A percentile compares a stretch with the other conserved stretches of the same genome.
These are phyloP conservation scores for Nasonia oneida DNA, from an alignment of 2,888 invertebrate genomes.

Conservation along the genomic window DNA sequence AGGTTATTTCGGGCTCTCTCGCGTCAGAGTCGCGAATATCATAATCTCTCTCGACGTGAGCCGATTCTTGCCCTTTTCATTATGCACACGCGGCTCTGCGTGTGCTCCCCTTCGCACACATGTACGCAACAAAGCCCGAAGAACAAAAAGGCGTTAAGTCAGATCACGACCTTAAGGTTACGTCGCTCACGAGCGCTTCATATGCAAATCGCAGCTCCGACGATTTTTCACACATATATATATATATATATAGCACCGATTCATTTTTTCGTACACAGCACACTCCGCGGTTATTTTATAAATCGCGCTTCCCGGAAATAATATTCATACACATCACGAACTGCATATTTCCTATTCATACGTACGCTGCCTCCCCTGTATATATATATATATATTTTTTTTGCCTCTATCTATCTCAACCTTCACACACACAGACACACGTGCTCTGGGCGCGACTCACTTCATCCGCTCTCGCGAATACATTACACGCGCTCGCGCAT, in stretches of 20 bases:
- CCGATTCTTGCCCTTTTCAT: conserved; percentile 54
- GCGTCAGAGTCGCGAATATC: no score
- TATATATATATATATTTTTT: not conserved
- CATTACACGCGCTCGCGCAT: not conserved
- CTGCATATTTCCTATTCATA: conserved; percentile 15
- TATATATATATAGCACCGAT: no score
- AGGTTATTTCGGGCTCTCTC: no score
- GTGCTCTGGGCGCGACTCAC: not conserved
- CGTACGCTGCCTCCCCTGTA: not conserved
- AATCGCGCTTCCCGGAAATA: no score
- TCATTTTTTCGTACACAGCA: no score
- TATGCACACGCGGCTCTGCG: conserved; percentile 33
- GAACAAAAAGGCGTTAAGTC: conserved; percentile 77
- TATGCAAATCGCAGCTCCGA: conserved; percentile 72
- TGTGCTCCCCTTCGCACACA: not conserved
- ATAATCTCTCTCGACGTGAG: conserved; percentile 4
- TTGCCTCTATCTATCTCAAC: not conserved
- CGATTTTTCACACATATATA: not conserved
- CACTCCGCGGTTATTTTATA: no score
- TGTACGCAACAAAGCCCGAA: conserved; percentile 42
- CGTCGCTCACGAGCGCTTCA: conserved; percentile 70
- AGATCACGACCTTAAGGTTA: conserved; percentile 72
- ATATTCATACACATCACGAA: not conserved
- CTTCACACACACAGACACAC: conserved; percentile 19
- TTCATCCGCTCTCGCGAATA: not conserved